These are phyloP conservation scores for Manis javanica DNA, from an alignment of 2,797 vertebrate species.

Conservation along the genomic window DNA sequence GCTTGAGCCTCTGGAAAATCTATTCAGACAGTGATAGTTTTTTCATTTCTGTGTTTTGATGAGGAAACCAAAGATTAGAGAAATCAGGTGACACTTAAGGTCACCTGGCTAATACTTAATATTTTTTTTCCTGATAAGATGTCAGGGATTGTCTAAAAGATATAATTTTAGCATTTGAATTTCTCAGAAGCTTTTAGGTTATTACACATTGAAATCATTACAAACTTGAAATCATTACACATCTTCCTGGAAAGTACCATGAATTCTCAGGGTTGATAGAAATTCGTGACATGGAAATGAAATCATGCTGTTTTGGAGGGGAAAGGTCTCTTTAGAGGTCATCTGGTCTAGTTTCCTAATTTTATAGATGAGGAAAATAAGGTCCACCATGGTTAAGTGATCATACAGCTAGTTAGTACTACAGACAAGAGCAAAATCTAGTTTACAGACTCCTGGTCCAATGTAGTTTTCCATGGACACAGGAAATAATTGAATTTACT, in stretches of 20 bases:
- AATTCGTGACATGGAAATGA: neutral
- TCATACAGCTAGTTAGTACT: neutral
- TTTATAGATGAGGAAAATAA: constrained; percentile 42
- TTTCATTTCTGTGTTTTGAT: neutral
- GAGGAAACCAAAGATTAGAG: neutral
- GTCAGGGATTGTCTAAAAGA: neutral
- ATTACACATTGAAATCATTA: neutral
- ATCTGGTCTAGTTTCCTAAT: neutral
- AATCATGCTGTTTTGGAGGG: constrained; percentile 2
- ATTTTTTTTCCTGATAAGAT: neutral
- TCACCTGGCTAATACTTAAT: neutral
- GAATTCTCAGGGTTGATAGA: constrained; percentile 49
- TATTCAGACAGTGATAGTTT: neutral
- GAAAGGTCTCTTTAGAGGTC: neutral
- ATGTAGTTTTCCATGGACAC: neutral
- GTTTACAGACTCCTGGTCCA: constrained; percentile 26
- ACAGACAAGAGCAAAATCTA: constrained; percentile 31
- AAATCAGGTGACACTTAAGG: neutral
- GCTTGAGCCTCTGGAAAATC: neutral
- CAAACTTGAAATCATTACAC: neutral
- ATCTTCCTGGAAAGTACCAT: constrained; percentile 62
- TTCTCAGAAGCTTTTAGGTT: constrained; percentile 38
- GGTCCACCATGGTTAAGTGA: neutral
- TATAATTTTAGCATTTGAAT: constrained; percentile 13
- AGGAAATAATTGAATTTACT: constrained; percentile 46